Base-by-base conservation (phyloP, 2,888 invertebrate genomes). In the Cheilosia vulpina region DNA sequence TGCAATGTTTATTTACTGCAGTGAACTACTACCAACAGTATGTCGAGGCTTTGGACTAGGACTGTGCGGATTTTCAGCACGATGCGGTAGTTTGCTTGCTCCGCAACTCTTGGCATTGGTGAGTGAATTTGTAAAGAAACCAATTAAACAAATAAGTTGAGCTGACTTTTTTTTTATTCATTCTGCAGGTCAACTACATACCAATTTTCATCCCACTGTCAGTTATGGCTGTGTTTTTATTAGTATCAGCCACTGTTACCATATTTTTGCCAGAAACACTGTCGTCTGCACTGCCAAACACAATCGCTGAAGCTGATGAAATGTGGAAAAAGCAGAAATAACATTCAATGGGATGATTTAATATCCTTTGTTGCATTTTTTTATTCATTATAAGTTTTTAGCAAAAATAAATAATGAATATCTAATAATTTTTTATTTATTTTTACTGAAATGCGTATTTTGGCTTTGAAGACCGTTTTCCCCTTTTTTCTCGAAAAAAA, bases 21-120 rank as follows among this genome's bases (percentile, higher is more conserved):
- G 90, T 65, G 93, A 93, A 87, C 85, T 92, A 79, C 91, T 92
- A 76, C 92, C 92, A 27, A 93, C 92, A 1, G 89, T 91, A 63
- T 89, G 90, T 53, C 90, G 93, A 45, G 92, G 91, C 9, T 89
- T 90, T 45, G 92, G 90, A 57, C 88, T 92, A 45, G 93, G 93
- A 31, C 88, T 93, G 11, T 93, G 93, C 88, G 91, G 92, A 2
- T 92, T 93, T 88, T 92, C 92, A 87, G 92, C 93, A 4, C 90
- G 93, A 82, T 89, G 93, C 15, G 93, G 93, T 1, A 93, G 92
- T 60, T 90, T 93, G 43, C 88, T 93, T 21, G 93, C 76, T 24
- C 68, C 53, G 9, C 68, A 77, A 21, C 45, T 77, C 34, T 87
- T 92, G 85, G 83, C 89, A 38, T 77, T 90, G 87, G 92, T 91